Base-by-base conservation (phyloP, 2,888 invertebrate species). In the Thumatha senex region DNA sequence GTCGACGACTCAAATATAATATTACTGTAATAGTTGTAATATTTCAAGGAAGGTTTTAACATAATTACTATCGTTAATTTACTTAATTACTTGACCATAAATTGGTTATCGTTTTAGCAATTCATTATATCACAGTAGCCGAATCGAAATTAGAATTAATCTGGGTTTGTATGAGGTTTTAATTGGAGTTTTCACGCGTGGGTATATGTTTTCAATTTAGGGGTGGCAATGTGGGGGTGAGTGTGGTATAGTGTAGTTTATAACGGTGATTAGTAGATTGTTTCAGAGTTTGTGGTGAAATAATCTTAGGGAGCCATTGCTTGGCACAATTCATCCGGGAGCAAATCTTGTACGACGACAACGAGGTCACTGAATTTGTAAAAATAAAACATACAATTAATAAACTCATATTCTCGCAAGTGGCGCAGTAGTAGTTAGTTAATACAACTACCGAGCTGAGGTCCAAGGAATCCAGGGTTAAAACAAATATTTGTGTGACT, bases 181-280 rank as follows among this genome's bases (percentile, higher is more conserved):
- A 67, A 72, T 73, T 68, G 62, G 53, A 62, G 56, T 63, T 49
- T 62, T 54, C 58, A 56, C 66, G 56, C 59, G 55, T 61, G 55
- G 48, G 47, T 69, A 67, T 81, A 78, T 78, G 74, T 82, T 82
- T 82, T 86, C 81, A 81, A 84, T 84, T 82, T 76, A 74, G 72
- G 67, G 73, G 56, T 58, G 58, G 63, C 65, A 70, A 70, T 63
- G 67, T 40, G 56, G 60, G 44, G 61, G 57, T 51, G 51, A 67
- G 67, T 46, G 55, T 57, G 42, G 58, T 55, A 69, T 69, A 77
- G 80, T 76, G 75, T 70, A 72, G 82, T 83, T 84, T 80, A 82
- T 81, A 78, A 79, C 78, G 65, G 80, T 84, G 84, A 86, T 86
- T 86, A 82, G 84, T 84, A 83, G 80, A 77, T 80, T 74, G 76